These are phyloP conservation scores for Megalurothrips usitatus DNA, from an alignment of 2,888 invertebrate genomes.

Conservation along the genomic window DNA sequence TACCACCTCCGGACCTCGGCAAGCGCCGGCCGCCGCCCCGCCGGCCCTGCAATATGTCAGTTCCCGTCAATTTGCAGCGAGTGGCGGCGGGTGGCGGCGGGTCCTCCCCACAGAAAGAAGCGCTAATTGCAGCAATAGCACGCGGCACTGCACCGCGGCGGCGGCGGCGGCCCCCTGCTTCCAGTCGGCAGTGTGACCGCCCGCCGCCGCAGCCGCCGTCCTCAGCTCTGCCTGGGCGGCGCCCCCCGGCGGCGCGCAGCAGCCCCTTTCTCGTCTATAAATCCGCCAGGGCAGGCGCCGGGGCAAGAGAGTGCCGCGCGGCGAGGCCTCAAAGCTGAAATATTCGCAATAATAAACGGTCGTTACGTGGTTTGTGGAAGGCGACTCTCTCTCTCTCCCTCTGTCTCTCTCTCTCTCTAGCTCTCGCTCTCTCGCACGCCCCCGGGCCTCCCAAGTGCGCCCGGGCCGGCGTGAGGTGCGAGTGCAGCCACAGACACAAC, in stretches of 20 bases:
- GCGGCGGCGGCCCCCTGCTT: not conserved
- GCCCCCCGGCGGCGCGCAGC: not conserved
- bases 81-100: not conserved
- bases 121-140: not conserved
- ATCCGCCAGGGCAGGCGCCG: no score
- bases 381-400: no score
- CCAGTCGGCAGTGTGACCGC: not conserved
- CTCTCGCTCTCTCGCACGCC: no score
- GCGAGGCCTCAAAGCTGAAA: no score
- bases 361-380: no score
- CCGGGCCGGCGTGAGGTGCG: not conserved
- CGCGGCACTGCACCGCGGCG: no score
- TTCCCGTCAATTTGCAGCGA: not conserved
- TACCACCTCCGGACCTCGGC: no score
- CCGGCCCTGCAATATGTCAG: not conserved
- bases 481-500: constrained; percentile 1
- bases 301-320: no score
- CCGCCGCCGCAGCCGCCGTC: not conserved
- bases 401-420: no score
- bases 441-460: not conserved
- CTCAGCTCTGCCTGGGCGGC: not conserved
- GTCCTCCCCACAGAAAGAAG: not conserved
- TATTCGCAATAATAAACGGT: no score
- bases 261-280: no score
- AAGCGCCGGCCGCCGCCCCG: not conserved